Percentiles rank a stretch among this genome's conserved stretches.
phyloP scores from a whole-genome alignment of 2,888 invertebrate species.

The Yponomeuta evonymella region DNA sequence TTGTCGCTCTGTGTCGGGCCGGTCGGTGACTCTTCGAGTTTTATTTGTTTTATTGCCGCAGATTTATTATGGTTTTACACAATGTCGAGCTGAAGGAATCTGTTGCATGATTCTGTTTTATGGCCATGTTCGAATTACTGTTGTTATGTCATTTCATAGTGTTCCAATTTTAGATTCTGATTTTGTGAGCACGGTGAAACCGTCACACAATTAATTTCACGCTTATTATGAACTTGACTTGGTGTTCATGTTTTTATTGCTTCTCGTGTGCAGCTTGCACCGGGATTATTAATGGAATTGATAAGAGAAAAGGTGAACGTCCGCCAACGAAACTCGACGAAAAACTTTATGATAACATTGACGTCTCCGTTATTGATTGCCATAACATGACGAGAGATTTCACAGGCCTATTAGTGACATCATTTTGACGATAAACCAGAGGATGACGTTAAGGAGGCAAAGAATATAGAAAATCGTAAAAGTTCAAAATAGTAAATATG shows the following conservation, averaged over 20 bases:
- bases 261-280: neutral
- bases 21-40: conserved; percentile 47
- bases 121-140: neutral
- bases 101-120: neutral
- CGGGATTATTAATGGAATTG: neutral
- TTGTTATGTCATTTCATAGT: neutral
- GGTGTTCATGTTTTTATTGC: neutral
- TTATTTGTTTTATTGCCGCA: conserved; percentile 22
- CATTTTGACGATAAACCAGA: neutral
- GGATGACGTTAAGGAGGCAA: no score
- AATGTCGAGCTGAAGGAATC: neutral
- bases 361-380: conserved; percentile 56
- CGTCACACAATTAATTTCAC: neutral
- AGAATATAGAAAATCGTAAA: no score
- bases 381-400: neutral
- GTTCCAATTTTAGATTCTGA: neutral
- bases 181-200: neutral
- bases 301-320: conserved; percentile 55
- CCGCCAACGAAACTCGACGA: conserved; percentile 42
- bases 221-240: neutral
- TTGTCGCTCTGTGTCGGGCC: conserved; percentile 53
- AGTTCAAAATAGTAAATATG: no score
- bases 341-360: conserved; percentile 61
- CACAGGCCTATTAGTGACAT: neutral
- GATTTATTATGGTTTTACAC: conserved; percentile 1